Conservation (phyloP, 2,888 invertebrate genomes). For the Bibio marci region DNA sequence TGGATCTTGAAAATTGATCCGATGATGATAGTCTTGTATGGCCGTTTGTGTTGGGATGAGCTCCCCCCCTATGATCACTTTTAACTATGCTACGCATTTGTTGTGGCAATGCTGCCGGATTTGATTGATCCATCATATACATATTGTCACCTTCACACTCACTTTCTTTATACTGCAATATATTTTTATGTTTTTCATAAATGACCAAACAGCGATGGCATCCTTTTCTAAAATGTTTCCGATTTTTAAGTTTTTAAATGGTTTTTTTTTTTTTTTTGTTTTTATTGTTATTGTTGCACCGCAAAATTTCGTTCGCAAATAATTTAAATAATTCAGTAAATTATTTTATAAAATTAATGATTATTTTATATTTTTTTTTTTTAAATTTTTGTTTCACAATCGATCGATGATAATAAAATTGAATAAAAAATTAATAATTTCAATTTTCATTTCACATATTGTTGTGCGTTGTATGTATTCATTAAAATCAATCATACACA, state of each 20-base stretch:
- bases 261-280: no score
- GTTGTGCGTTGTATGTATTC: no score
- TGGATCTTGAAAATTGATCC: constrained; percentile 33
- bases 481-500: no score
- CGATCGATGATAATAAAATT: no score
- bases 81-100: constrained; percentile 30
- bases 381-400: no score
- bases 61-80: constrained; percentile 33
- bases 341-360: background rate
- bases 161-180: constrained; percentile 96
- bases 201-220: constrained; percentile 91
- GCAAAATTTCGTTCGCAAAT: no score
- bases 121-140: constrained; percentile 33
- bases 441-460: no score
- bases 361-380: no score
- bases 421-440: no score
- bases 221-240: constrained; percentile 55
- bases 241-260: no score
- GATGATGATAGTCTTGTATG: constrained; percentile 33
- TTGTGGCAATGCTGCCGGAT: constrained; percentile 29
- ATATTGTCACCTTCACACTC: constrained; percentile 45
- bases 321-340: no score
- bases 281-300: no score
- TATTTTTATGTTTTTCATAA: constrained; percentile 87
- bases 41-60: constrained; percentile 34